phyloP scores from a whole-genome alignment of 92 coral and sea anemone species.

The Epizoanthus stellaris region DNA sequence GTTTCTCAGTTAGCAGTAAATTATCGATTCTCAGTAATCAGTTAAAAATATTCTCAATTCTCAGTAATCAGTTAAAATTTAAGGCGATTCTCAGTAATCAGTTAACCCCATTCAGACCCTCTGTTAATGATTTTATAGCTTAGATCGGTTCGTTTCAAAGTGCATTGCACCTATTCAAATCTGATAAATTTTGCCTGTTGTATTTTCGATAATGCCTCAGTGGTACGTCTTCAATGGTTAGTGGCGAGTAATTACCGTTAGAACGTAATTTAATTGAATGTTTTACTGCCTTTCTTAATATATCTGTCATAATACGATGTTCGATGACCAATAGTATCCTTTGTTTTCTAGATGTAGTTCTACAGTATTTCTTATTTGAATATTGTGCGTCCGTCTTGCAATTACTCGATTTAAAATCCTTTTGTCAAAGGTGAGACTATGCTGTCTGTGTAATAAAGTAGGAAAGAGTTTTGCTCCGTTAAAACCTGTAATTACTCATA shows the following conservation, averaged over 20 bases:
- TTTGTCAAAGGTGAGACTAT: not conserved
- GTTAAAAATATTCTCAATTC: too few species aligned
- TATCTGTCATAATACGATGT: not conserved
- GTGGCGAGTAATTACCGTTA: constrained; percentile 19
- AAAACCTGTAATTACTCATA: not conserved
- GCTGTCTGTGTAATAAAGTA: not conserved
- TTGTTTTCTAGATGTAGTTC: not conserved
- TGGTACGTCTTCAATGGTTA: not conserved
- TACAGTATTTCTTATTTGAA: not conserved
- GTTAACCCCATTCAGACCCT: too few species aligned
- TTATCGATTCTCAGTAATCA: too few species aligned
- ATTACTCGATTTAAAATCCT: not conserved
- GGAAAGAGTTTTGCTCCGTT: not conserved
- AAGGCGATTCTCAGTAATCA: not conserved
- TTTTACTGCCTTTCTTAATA: constrained; percentile 1
- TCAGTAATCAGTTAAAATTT: not conserved
- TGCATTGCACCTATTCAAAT: not conserved
- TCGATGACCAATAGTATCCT: not conserved
- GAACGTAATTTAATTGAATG: not conserved
- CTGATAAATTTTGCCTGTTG: not conserved
- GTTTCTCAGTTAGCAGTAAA: too few species aligned
- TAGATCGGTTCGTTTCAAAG: too few species aligned
- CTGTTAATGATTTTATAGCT: too few species aligned
- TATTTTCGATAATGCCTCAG: not conserved
- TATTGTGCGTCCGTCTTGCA: not conserved